phyloP scores from a whole-genome alignment of 30 jellyfish, hydroid and myxozoan genomes.

The Catostylus mosaicus region DNA sequence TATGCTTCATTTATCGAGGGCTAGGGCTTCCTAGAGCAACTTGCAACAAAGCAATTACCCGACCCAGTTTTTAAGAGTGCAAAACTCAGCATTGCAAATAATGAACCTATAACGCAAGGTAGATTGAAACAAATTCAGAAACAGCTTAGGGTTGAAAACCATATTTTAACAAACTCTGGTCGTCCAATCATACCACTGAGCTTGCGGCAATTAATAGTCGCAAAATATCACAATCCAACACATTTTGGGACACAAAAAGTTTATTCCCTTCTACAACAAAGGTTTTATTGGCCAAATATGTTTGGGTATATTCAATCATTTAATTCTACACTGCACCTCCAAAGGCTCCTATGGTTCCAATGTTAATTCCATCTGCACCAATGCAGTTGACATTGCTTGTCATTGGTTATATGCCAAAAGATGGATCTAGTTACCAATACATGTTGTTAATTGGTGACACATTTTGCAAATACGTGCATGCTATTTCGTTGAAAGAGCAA shows the following conservation, averaged over 20 bases:
- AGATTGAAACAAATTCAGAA: conserved; percentile 28
- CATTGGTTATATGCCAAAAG: conserved; percentile 6
- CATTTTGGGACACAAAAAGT: no score
- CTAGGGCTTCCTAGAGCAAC: conserved; percentile 3
- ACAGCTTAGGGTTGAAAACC: conserved; percentile 33
- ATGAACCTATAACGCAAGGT: conserved; percentile 31
- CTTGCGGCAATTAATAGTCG: conserved; percentile 2
- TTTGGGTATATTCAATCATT: no score
- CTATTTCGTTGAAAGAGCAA: no score
- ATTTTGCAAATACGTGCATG: no score
- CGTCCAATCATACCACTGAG: conserved; percentile 30
- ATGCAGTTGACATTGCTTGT: neutral
- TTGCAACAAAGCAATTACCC: neutral
- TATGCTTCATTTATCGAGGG: neutral
- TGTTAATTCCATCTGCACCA: neutral
- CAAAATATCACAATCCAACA: conserved; percentile 20
- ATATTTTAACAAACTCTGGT: conserved; percentile 38
- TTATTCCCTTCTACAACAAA: no score
- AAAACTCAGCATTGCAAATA: neutral
- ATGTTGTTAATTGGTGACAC: conserved; percentile 8
- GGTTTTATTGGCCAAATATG: no score
- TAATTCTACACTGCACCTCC: no score
- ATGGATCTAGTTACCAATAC: neutral
- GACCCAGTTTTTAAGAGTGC: neutral
- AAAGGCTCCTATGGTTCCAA: no score